Evolutionary conservation across 2,113 vertebrate species (phyloP), one percentile per base, ranked within the genome.

Genomic region (Melanocharis versteri): DNA sequence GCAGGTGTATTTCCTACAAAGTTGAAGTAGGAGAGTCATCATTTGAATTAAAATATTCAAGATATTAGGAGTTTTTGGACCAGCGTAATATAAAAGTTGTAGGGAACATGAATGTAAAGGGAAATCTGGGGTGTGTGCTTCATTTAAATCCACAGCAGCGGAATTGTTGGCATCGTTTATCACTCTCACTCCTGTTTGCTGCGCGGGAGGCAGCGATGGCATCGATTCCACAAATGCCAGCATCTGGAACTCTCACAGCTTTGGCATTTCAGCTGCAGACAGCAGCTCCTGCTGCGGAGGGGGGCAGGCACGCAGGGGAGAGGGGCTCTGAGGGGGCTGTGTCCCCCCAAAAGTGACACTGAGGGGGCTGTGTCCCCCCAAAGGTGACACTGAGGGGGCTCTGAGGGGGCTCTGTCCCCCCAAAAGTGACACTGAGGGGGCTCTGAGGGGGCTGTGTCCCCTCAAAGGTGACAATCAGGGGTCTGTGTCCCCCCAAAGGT

Each of bases 121-220:
- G 44, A 58, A 66, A n/a, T 60, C 33, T 22, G 35, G 7, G 60
- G 28, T 16, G 5, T 35, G 42, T 65, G 70, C 31, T n/a, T 89
- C 40, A n/a, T 91, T 87, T 66, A 45, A 93, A 91, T 58, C n/a
- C 27, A 13, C 40, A 86, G 23, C 58, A 92, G 50, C 64, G 27
- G 68, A 48, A n/a, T 35, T 65, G 51, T 66, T 90, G 72, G 58
- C 42, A 27, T 77, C n/a, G 9, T 91, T 89, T 89, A 30, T 89
- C 89, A 70, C 79, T 77, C 81, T 69, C 45, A 21, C 30, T 88
- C 51, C 10, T 86, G 2, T 86, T 75, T 80, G 5, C 47, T 83
- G 39, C 64, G 5, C 24, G 50, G 80, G 62, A 83, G 68, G 37
- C 78, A 68, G 65, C 78, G 31, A 31, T 22, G 50, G 14, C 53